phyloP scores from a whole-genome alignment of 2,113 vertebrate species.

The Candoia aspera region DNA sequence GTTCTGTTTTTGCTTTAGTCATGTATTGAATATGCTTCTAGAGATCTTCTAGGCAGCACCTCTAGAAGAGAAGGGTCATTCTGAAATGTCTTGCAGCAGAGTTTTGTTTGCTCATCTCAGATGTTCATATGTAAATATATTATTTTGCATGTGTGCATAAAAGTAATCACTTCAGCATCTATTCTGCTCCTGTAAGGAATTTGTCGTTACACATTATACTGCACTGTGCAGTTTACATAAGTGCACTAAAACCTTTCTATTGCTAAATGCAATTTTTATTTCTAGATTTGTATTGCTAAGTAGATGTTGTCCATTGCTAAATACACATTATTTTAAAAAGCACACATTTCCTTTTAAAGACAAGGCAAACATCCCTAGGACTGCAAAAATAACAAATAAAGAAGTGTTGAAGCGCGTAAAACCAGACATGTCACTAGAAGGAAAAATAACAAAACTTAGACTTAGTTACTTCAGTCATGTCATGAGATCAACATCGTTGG shows the following conservation, averaged over 20 bases:
- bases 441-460: no score
- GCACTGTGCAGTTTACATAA: neutral
- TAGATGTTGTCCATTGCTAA: neutral
- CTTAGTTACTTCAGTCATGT: no score
- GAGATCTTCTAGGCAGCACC: neutral
- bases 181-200: neutral
- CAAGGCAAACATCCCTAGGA: no score
- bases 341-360: neutral
- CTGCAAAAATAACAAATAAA: no score
- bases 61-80: neutral
- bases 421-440: no score
- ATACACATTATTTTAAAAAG: neutral
- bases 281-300: neutral
- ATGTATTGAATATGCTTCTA: neutral
- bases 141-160: neutral
- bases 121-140: neutral
- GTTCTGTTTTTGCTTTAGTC: neutral
- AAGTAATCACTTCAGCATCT: neutral
- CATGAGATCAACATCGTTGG: no score
- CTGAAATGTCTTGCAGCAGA: neutral
- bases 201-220: neutral
- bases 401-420: no score
- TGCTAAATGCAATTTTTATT: neutral
- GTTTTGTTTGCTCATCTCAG: neutral
- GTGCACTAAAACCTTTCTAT: neutral